phyloP scores from a whole-genome alignment of 2,888 invertebrate genomes.

The Trichogramma dendrolimi region DNA sequence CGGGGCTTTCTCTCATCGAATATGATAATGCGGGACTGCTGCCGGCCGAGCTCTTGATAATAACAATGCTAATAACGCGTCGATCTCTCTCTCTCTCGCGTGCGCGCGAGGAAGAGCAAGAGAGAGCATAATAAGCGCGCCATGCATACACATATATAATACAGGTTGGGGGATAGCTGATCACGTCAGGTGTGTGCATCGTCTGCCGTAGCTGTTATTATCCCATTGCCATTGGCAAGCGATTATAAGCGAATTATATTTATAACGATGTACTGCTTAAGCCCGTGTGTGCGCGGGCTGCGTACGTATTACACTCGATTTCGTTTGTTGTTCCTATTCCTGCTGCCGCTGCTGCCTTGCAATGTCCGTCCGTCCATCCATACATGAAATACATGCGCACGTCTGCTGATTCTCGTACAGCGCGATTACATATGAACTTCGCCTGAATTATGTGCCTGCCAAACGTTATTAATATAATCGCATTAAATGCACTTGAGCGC shows the following conservation, averaged over 20 bases:
- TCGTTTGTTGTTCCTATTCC: too few relatives aligned
- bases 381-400: too few relatives aligned
- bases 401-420: neutral
- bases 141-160: too few relatives aligned
- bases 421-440: constrained; percentile 9
- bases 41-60: neutral
- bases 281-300: neutral
- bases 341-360: too few relatives aligned
- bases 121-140: too few relatives aligned
- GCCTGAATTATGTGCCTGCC: constrained; percentile 12
- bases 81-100: neutral
- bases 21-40: too few relatives aligned
- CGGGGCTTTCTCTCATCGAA: too few relatives aligned
- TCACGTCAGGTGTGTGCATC: too few relatives aligned
- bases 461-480: constrained; percentile 17
- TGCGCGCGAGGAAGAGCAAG: neutral
- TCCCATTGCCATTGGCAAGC: constrained; percentile 22
- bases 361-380: too few relatives aligned
- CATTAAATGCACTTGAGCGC: neutral
- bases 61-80: neutral
- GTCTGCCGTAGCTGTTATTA: constrained; percentile 10
- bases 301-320: too few relatives aligned
- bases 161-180: too few relatives aligned
- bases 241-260: constrained; percentile 26
- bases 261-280: constrained; percentile 27